Evolutionary conservation across 2,888 invertebrate genomes (phyloP), one percentile per base, ranked within the genome.

Genomic region (Tipula unca): DNA sequence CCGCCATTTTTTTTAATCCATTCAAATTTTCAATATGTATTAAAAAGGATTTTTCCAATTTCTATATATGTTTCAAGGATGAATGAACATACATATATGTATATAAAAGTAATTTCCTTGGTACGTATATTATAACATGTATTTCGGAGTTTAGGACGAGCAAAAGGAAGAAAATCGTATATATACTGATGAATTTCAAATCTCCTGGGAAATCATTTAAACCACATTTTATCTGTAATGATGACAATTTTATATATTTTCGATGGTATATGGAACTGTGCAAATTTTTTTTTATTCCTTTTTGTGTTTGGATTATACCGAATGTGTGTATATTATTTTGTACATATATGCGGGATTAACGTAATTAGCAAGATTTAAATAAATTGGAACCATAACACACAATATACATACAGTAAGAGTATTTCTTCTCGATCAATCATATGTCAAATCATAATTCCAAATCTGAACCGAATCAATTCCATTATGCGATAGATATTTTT

Each of bases 191-290:
- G 25, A 69, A 69, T 69, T 69, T 69, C 25, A 69, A 69, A 35
- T 86, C 86, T 85, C 86, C 17, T 17, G 86, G 86, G 86, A 86
- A 86, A 86, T 86, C 86, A 86, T 35, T 39, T 86, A 86, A 86
- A 85, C 86, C 86, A 82, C 86, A 86, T 85, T 84, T n/a, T 85
- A 85, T 69, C 69, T 69, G 69, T 69, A 69, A 69, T 69, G 69
- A 69, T 69, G 69, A 69, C 69, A 69, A 25, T 25, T 25, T 69
- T 20, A 8, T 20, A 3, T 69, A 25, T 69, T 69, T 69, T 48
- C 20, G 13, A 69, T 10, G 13, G 1, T 25, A 32, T 2, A 32
- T 32, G 17, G 48, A 48, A 48, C 17, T 48, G 17, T 13, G 10
- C 10, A 48, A 1, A 17, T 48, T 25, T 69, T 25, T 25, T 10